Percentiles rank a stretch among this genome's conserved stretches.
Evolutionary conservation across 1,140 invertebrate genomes (phyloP).

Genomic region (Neotoxoptera formosana): DNA sequence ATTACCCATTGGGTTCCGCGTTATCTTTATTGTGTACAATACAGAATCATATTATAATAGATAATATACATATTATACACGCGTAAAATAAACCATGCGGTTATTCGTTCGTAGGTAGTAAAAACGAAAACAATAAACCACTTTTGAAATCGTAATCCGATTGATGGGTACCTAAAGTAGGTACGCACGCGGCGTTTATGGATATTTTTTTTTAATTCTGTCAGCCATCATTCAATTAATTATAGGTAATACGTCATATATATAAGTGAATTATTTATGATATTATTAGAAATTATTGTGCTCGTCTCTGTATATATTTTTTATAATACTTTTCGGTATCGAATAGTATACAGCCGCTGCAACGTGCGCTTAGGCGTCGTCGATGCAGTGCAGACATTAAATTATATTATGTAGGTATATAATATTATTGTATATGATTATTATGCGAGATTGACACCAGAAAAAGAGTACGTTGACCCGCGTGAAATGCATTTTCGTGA

Average conservation of each 20-base stretch:
- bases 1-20: neutral
- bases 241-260: neutral
- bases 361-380: neutral
- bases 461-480: constrained; percentile 23
- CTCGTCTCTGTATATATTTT: neutral
- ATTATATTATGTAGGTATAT: neutral
- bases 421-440: constrained; percentile 5
- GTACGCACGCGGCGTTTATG: neutral
- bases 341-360: neutral
- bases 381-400: neutral
- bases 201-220: neutral
- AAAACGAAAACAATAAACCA: neutral
- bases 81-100: neutral
- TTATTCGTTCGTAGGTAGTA: neutral
- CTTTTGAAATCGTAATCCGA: neutral
- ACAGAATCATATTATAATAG: neutral
- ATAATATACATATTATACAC: neutral
- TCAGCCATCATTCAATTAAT: neutral
- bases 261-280: neutral
- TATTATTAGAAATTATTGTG: neutral
- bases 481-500: constrained; percentile 8
- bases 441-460: constrained; percentile 20
- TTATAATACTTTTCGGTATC: neutral
- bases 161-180: neutral
- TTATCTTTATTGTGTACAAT: neutral